These are phyloP conservation scores for Melanargia galathea DNA, from an alignment of 2,888 invertebrate genomes.

Conservation along the genomic window DNA sequence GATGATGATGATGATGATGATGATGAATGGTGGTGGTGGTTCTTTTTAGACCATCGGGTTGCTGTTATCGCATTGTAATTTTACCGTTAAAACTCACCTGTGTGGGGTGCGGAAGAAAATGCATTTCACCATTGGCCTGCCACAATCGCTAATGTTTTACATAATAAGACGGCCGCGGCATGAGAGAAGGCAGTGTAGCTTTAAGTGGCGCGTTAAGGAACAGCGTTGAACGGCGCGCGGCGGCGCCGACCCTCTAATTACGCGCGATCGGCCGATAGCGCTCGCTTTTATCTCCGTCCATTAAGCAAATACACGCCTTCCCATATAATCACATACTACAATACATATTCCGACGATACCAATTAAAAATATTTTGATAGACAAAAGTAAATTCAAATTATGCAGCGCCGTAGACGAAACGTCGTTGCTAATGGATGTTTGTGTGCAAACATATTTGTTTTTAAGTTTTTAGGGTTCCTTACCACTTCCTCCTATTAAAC, in stretches of 20 bases:
- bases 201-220: slow-evolving; percentile 76
- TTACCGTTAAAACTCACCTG: no score
- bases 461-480: slow-evolving; percentile 13
- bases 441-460: slow-evolving; percentile 63
- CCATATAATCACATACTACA: slow-evolving; percentile 74
- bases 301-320: slow-evolving; percentile 81
- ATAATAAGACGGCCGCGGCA: slow-evolving; percentile 57
- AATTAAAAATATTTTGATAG: slow-evolving; percentile 81
- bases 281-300: slow-evolving; percentile 79
- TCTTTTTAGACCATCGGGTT: no score
- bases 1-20: no score
- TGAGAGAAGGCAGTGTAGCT: slow-evolving; percentile 67
- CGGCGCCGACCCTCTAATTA: slow-evolving; percentile 71
- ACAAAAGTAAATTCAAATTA: slow-evolving; percentile 74
- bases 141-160: slow-evolving; percentile 47
- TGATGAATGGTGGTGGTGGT: no score
- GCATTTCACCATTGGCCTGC: slow-evolving; percentile 24
- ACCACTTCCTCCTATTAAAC: neutral
- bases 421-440: slow-evolving; percentile 67
- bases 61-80: no score
- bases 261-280: slow-evolving; percentile 72
- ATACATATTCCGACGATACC: slow-evolving; percentile 72
- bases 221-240: slow-evolving; percentile 53
- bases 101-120: no score
- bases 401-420: slow-evolving; percentile 56